A percentile compares a stretch with the other conserved stretches of the same genome.
Conservation (phyloP, 2,888 invertebrate genomes). For the Pachliopta kotzebuea region DNA sequence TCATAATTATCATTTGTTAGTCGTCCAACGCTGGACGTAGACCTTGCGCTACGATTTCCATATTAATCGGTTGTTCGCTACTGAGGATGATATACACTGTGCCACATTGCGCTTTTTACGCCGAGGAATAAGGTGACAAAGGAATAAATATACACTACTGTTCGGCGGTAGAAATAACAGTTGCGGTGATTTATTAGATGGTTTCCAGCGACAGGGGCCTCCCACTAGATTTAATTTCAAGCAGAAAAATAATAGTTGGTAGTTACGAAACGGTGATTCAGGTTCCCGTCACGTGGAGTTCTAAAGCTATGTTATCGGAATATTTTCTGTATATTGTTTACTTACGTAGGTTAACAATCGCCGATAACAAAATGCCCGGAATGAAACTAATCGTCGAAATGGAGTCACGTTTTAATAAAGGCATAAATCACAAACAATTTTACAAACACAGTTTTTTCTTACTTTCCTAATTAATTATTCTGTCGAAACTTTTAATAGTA, state of each 20-base stretch:
- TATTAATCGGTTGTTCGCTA: no score
- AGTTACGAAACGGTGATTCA: not conserved
- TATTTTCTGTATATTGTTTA: constrained; percentile 14
- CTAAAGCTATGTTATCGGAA: constrained; percentile 10
- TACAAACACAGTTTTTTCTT: not conserved
- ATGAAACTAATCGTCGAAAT: constrained; percentile 14
- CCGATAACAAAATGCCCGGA: constrained; percentile 14
- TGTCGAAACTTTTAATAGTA: not conserved
- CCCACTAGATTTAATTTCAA: not conserved
- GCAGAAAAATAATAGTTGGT: not conserved
- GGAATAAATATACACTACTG: no score
- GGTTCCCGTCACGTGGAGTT: constrained; percentile 13
- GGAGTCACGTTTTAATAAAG: constrained; percentile 13
- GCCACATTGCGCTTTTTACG: no score
- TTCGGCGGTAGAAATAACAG: no score
- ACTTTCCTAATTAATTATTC: not conserved
- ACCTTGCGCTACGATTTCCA: no score
- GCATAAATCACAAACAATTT: not conserved
- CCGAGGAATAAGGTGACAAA: no score
- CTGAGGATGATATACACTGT: no score
- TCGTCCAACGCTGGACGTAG: no score
- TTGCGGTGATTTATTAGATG: constrained; percentile 15
- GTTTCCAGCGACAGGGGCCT: not conserved
- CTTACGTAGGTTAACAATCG: constrained; percentile 4
- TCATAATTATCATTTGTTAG: constrained; percentile 1